phyloP scores from a whole-genome alignment of 2,797 vertebrate species.

The Amazona finschi region DNA sequence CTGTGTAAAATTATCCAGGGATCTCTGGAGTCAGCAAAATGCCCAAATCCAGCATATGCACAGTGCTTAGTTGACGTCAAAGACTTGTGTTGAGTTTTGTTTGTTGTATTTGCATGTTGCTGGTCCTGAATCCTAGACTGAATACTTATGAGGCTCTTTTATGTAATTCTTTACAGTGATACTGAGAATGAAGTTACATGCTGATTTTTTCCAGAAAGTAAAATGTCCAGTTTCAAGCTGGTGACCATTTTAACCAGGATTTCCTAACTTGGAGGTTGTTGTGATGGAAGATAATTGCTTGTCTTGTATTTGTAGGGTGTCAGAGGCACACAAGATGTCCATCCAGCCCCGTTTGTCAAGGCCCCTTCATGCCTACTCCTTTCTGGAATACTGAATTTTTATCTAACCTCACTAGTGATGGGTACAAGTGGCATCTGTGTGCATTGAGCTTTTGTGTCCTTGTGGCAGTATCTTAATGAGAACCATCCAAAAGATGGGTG shows the following conservation, averaged over 20 bases:
- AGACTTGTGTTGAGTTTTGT: not conserved
- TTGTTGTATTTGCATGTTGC: not conserved
- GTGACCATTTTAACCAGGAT: not conserved
- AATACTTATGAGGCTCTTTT: not conserved
- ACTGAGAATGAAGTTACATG: not conserved
- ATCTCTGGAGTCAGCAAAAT: conserved; percentile 25
- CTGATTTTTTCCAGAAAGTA: not conserved
- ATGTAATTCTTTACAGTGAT: not conserved
- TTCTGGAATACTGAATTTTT: not conserved
- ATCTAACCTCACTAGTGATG: not conserved
- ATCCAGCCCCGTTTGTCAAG: not conserved
- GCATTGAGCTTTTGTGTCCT: not conserved
- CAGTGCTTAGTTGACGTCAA: not conserved
- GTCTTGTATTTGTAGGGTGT: not conserved
- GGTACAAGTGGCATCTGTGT: not conserved
- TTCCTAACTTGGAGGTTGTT: not conserved
- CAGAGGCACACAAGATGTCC: not conserved
- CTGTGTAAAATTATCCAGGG: not conserved
- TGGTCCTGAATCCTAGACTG: not conserved
- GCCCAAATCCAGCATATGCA: not conserved
- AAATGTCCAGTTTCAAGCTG: not conserved
- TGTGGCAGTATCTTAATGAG: not conserved
- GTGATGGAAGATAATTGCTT: not conserved
- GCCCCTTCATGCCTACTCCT: not conserved
- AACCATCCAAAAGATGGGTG: not conserved